Evolutionary conservation across 2,888 invertebrate species (phyloP).

Genomic region (Parelbella ahira): DNA sequence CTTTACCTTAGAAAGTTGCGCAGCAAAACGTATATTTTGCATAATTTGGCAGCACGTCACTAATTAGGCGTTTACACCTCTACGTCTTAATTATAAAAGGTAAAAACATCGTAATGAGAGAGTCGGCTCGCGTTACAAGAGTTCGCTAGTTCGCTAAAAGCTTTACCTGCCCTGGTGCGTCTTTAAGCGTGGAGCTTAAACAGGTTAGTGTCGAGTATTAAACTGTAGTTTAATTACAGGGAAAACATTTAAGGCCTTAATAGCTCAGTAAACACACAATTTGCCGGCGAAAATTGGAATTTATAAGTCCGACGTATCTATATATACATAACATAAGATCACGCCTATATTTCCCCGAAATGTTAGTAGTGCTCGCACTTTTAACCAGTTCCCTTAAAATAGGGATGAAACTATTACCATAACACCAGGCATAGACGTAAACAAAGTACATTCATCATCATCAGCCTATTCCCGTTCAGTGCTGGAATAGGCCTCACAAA

Average conservation of each 20-base stretch:
- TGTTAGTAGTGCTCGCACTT: too few species aligned
- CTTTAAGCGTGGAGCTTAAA: constrained; percentile 15
- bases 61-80: constrained; percentile 6
- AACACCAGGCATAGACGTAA: too few species aligned
- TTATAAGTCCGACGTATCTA: too few species aligned
- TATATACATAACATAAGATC: too few species aligned
- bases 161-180: constrained; percentile 8
- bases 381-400: too few species aligned
- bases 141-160: constrained; percentile 1
- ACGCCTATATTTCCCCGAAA: too few species aligned
- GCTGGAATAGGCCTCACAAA: too few species aligned
- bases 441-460: too few species aligned
- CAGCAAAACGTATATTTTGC: too few species aligned
- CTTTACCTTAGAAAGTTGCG: too few species aligned
- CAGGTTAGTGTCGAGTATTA: constrained; percentile 12
- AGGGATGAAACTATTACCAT: too few species aligned
- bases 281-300: constrained; percentile 5
- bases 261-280: constrained; percentile 13
- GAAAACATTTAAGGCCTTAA: constrained; percentile 10
- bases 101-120: background rate
- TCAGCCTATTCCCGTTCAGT: too few species aligned
- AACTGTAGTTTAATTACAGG: constrained; percentile 20
- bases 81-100: background rate
- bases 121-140: background rate
- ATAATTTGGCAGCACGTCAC: background rate